A percentile compares a stretch with the other conserved stretches of the same genome.
Conservation (phyloP, 2,113 vertebrate genomes). For the Miniopterus natalensis region DNA sequence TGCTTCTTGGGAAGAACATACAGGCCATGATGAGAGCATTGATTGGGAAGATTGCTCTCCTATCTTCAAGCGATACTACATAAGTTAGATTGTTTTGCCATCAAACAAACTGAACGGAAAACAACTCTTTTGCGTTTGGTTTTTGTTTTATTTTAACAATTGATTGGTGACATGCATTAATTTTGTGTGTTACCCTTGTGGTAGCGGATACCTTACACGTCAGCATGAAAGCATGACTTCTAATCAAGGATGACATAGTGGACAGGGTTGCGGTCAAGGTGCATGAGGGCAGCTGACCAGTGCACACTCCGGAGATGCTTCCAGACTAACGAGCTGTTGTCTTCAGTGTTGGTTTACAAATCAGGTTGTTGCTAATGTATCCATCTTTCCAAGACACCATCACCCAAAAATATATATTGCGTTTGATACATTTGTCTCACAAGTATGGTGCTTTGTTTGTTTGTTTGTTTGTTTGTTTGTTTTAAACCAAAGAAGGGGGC, state of each 20-base stretch:
- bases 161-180: not conserved
- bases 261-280: not conserved
- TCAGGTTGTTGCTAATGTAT: not conserved
- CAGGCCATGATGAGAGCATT: not conserved
- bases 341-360: not conserved
- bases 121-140: not conserved
- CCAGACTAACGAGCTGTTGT: not conserved
- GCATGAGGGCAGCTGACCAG: not conserved
- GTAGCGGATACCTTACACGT: not conserved
- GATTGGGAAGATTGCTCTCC: not conserved
- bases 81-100: not conserved
- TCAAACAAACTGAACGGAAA: not conserved
- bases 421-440: slow-evolving; percentile 25
- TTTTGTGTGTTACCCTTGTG: not conserved
- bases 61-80: not conserved
- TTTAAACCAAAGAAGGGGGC: not conserved
- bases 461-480: not conserved
- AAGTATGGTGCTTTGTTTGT: not conserved
- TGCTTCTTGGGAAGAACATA: not conserved
- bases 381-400: not conserved
- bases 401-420: not conserved
- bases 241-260: not conserved
- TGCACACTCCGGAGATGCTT: not conserved
- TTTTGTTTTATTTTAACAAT: not conserved
- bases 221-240: not conserved